Percentiles rank a stretch among this genome's conserved stretches.
These are phyloP conservation scores for Agrenia bidenticulata DNA, from an alignment of 2,888 invertebrate species.

Conservation along the genomic window DNA sequence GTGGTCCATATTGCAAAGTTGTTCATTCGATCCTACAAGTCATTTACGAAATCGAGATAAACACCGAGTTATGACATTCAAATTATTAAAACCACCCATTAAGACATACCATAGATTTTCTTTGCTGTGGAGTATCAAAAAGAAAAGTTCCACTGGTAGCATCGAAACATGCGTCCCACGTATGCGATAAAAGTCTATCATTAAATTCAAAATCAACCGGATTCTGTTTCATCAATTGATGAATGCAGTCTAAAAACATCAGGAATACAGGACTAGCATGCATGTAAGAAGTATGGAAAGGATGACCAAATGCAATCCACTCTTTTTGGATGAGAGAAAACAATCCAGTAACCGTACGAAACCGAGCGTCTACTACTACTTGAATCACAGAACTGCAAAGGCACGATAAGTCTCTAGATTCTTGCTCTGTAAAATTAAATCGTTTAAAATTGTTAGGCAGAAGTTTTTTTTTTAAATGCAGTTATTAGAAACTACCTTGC, in stretches of 20 bases:
- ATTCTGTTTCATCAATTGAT: constrained; percentile 86
- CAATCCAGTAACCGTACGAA: constrained; percentile 80
- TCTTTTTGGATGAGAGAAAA: constrained; percentile 90
- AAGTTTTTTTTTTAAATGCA: neutral
- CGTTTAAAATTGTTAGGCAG: neutral
- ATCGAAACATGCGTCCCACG: constrained; percentile 70
- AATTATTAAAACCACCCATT: too few relatives aligned
- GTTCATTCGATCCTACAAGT: constrained; percentile 40
- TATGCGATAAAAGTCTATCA: constrained; percentile 84
- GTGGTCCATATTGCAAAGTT: constrained; percentile 45
- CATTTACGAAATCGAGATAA: neutral
- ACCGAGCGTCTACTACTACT: constrained; percentile 79
- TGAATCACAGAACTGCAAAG: constrained; percentile 84
- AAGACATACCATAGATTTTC: constrained; percentile 28
- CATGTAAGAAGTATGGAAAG: constrained; percentile 62
- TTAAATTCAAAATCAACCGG: constrained; percentile 88
- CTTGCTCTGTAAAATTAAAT: constrained; percentile 61
- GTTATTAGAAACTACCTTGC: constrained; percentile 65
- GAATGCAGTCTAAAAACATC: constrained; percentile 87
- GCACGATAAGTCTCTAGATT: constrained; percentile 84
- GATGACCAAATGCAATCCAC: constrained; percentile 91
- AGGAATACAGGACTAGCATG: constrained; percentile 71
- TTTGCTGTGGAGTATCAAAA: constrained; percentile 46
- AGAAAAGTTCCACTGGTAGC: constrained; percentile 47
- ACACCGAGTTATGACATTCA: too few relatives aligned